phyloP scores from a whole-genome alignment of 1,140 invertebrate species.

The Telenomus remus region DNA sequence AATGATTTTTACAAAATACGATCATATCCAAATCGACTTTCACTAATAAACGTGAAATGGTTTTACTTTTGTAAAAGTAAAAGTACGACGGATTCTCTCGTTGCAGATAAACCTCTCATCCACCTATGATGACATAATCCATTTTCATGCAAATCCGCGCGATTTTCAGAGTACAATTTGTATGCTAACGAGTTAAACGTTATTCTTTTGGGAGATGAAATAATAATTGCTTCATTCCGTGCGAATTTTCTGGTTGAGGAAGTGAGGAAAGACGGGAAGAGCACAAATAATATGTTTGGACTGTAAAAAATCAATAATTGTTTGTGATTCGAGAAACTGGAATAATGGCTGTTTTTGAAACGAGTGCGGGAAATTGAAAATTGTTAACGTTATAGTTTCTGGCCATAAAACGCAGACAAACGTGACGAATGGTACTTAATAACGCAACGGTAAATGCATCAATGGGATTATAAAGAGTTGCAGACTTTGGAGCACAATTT shows the following conservation, averaged over 20 bases:
- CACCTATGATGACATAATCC: conserved; percentile 22
- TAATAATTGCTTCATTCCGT: too few relatives aligned
- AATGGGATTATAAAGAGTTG: too few relatives aligned
- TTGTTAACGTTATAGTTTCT: conserved; percentile 18
- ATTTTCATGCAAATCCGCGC: conserved; percentile 12
- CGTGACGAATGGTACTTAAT: conserved; percentile 22
- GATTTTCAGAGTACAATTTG: not conserved
- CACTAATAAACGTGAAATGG: conserved; percentile 36
- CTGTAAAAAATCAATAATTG: not conserved
- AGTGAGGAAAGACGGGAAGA: too few relatives aligned
- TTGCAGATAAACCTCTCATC: not conserved
- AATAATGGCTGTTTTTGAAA: not conserved
- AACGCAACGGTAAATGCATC: conserved; percentile 26
- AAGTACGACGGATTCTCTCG: conserved; percentile 18
- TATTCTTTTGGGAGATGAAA: too few relatives aligned
- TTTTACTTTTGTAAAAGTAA: conserved; percentile 48
- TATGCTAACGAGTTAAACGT: too few relatives aligned
- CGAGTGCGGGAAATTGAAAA: conserved; percentile 1
- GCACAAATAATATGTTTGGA: too few relatives aligned
- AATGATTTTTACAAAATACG: too few relatives aligned
- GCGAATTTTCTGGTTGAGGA: too few relatives aligned
- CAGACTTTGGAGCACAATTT: not conserved
- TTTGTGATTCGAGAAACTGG: conserved; percentile 3
- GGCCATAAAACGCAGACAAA: conserved; percentile 20
- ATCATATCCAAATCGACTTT: conserved; percentile 27